Conservation (phyloP, 2,888 invertebrate genomes). For the Carcina quercana region DNA sequence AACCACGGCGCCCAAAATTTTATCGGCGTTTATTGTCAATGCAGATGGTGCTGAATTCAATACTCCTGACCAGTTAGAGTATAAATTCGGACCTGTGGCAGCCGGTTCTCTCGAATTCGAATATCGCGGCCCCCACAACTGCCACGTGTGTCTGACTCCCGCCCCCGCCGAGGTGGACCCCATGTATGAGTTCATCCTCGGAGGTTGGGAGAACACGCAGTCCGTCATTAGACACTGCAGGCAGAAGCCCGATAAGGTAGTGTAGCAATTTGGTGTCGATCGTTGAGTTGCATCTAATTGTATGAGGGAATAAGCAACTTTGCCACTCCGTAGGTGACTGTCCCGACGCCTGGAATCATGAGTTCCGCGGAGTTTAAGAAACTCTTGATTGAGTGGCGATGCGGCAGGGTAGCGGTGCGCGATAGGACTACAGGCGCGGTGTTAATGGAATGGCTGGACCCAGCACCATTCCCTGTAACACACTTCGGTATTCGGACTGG, state of each 20-base stretch:
- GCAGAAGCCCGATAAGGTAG: constrained; percentile 78
- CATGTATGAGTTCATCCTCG: constrained; percentile 80
- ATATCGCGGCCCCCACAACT: constrained; percentile 77
- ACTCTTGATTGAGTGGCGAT: constrained; percentile 74
- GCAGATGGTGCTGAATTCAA: constrained; percentile 70
- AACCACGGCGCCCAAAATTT: constrained; percentile 48
- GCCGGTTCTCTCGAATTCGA: constrained; percentile 71
- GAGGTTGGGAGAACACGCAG: constrained; percentile 79
- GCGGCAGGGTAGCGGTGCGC: constrained; percentile 67
- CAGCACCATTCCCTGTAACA: constrained; percentile 73
- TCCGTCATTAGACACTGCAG: constrained; percentile 78
- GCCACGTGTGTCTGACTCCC: constrained; percentile 75
- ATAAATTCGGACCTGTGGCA: constrained; percentile 73
- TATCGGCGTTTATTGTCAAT: constrained; percentile 38
- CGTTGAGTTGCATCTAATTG: constrained; percentile 20
- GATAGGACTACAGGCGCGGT: constrained; percentile 61
- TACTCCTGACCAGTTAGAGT: constrained; percentile 75
- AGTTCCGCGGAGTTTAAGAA: constrained; percentile 70
- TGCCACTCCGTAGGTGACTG: constrained; percentile 64
- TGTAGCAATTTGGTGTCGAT: constrained; percentile 27
- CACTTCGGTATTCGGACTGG: constrained; percentile 78
- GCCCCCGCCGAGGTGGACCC: constrained; percentile 72
- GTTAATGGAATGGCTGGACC: constrained; percentile 76
- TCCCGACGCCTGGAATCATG: constrained; percentile 74
- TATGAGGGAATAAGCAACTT: constrained; percentile 20